phyloP scores from a whole-genome alignment of 2,888 invertebrate species.

The Tachina lurida region DNA sequence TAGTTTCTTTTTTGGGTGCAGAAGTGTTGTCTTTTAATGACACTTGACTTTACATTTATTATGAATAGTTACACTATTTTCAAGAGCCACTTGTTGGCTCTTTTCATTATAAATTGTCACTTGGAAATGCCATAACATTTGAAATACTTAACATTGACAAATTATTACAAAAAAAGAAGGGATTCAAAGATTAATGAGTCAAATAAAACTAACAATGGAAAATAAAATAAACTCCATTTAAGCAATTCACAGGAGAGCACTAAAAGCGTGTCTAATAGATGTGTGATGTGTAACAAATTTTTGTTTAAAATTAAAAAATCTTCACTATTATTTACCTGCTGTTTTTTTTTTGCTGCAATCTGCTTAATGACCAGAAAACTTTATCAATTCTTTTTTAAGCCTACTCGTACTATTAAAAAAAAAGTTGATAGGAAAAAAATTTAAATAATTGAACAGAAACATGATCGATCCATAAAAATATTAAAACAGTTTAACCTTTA shows the following conservation, averaged over 20 bases:
- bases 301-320: neutral
- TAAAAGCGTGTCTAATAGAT: neutral
- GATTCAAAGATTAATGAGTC: slow-evolving; percentile 28
- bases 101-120: slow-evolving; percentile 61
- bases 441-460: slow-evolving; percentile 56
- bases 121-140: slow-evolving; percentile 63
- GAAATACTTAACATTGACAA: slow-evolving; percentile 31
- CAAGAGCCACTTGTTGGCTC: slow-evolving; percentile 61
- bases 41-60: slow-evolving; percentile 64
- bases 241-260: neutral
- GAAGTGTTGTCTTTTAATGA: slow-evolving; percentile 59
- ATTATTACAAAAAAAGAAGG: neutral
- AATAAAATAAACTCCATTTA: neutral
- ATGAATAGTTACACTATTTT: slow-evolving; percentile 65
- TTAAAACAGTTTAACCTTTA: neutral
- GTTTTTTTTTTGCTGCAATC: neutral
- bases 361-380: slow-evolving; percentile 32
- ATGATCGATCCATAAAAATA: slow-evolving; percentile 69
- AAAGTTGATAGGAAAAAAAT: slow-evolving; percentile 32
- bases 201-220: slow-evolving; percentile 5
- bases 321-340: neutral
- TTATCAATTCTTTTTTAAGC: slow-evolving; percentile 26
- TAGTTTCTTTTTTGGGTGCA: slow-evolving; percentile 50
- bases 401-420: no score
- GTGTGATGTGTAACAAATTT: neutral